These are phyloP conservation scores for Corydoras maculifer DNA, from an alignment of 2,113 vertebrate species.

Conservation along the genomic window DNA sequence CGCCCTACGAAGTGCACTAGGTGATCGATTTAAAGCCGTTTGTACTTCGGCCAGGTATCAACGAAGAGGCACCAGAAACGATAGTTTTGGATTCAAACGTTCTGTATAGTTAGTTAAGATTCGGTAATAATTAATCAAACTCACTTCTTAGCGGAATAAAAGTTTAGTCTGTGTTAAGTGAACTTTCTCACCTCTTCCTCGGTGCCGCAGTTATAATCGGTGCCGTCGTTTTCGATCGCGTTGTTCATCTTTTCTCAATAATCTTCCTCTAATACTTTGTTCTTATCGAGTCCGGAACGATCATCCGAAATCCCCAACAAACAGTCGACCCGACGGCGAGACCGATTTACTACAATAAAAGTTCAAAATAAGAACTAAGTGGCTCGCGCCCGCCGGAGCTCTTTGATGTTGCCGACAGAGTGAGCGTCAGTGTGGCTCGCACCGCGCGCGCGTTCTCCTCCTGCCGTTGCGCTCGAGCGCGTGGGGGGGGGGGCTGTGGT, in stretches of 20 bases:
- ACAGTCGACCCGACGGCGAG: no score
- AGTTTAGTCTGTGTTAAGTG: not conserved
- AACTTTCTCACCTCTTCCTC: constrained; percentile 63
- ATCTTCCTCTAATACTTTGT: not conserved
- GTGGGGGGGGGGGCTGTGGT: not conserved
- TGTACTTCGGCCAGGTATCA: not conserved
- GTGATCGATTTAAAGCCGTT: not conserved
- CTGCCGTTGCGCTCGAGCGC: not conserved
- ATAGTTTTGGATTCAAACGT: not conserved
- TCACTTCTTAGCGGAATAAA: not conserved
- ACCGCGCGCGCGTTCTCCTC: constrained; percentile 4
- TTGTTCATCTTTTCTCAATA: constrained; percentile 56
- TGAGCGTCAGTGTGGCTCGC: not conserved
- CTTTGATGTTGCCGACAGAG: not conserved
- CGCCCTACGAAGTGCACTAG: not conserved
- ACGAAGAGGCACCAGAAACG: not conserved
- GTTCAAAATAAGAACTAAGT: no score
- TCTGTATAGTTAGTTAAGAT: not conserved
- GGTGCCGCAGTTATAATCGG: constrained; percentile 61
- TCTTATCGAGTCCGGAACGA: not conserved
- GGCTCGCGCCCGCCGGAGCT: not conserved
- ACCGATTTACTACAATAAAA: no score
- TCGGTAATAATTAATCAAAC: not conserved
- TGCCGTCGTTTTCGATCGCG: constrained; percentile 61
- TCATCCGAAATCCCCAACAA: no score